Percentiles rank a stretch among this genome's conserved stretches.
These are phyloP conservation scores for Papilio xuthus DNA, from an alignment of 1,140 invertebrate species.

Conservation along the genomic window DNA sequence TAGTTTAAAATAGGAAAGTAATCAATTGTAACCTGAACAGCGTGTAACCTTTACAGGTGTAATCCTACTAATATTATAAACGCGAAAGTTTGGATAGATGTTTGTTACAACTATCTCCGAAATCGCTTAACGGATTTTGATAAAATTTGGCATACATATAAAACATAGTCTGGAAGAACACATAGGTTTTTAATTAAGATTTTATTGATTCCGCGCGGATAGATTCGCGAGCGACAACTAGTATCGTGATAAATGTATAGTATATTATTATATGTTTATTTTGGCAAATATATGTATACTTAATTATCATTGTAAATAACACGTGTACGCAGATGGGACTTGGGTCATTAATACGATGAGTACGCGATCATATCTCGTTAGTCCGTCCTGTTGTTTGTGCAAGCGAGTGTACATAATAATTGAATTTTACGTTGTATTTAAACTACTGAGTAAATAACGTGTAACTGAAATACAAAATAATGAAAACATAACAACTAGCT, in stretches of 20 bases:
- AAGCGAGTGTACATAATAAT: constrained; percentile 30
- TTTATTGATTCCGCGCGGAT: too few relatives aligned
- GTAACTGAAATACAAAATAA: neutral
- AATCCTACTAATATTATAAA: too few relatives aligned
- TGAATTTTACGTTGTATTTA: constrained; percentile 28
- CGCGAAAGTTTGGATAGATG: too few relatives aligned
- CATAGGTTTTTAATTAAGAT: too few relatives aligned
- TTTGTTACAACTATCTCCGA: too few relatives aligned
- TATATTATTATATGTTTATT: neutral
- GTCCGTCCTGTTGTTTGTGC: constrained; percentile 20
- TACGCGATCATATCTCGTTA: constrained; percentile 23
- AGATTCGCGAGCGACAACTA: too few relatives aligned
- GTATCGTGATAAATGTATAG: neutral
- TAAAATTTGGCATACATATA: too few relatives aligned
- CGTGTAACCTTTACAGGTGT: too few relatives aligned
- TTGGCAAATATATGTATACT: neutral
- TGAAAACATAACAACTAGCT: neutral
- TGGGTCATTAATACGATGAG: constrained; percentile 17
- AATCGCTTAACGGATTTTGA: too few relatives aligned
- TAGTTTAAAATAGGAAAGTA: too few relatives aligned
- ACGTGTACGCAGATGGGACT: neutral
- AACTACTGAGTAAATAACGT: neutral
- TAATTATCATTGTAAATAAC: constrained; percentile 27
- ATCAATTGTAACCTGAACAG: too few relatives aligned
- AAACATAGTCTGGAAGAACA: too few relatives aligned